Conservation (phyloP, 2,113 vertebrate genomes). For the Tor tambroides region DNA sequence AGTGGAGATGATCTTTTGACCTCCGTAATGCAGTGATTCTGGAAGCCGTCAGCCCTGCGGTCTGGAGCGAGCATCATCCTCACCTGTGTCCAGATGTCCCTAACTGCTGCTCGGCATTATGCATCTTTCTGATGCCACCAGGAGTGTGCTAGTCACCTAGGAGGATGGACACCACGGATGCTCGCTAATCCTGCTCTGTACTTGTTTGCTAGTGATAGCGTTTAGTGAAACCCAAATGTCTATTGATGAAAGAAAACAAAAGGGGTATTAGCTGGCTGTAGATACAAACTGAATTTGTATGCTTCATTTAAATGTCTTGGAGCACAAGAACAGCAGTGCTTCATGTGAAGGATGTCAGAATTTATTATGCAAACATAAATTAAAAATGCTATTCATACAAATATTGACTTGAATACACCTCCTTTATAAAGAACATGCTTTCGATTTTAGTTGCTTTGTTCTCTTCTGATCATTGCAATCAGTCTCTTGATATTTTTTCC, state of each 20-base stretch:
- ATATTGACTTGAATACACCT: not conserved
- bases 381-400: not conserved
- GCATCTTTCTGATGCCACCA: slow-evolving; percentile 60
- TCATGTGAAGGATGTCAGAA: not conserved
- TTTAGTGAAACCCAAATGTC: slow-evolving; percentile 50
- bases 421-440: not conserved
- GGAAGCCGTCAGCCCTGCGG: not conserved
- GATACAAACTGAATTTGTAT: slow-evolving; percentile 69
- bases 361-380: not conserved
- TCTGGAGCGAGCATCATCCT: not conserved
- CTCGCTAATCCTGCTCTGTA: slow-evolving; percentile 79
- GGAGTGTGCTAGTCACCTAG: slow-evolving; percentile 58
- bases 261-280: slow-evolving; percentile 71
- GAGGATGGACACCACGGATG: slow-evolving; percentile 65
- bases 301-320: not conserved
- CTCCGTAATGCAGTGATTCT: slow-evolving; percentile 37
- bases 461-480: no score
- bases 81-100: slow-evolving; percentile 64
- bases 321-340: not conserved
- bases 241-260: slow-evolving; percentile 78
- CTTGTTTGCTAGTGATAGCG: slow-evolving; percentile 74
- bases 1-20: slow-evolving; percentile 48
- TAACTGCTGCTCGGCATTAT: slow-evolving; percentile 70
- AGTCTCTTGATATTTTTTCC: no score
- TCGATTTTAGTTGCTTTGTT: not conserved